Conservation (phyloP, 2,888 invertebrate species). For the Platypus cylindrus region DNA sequence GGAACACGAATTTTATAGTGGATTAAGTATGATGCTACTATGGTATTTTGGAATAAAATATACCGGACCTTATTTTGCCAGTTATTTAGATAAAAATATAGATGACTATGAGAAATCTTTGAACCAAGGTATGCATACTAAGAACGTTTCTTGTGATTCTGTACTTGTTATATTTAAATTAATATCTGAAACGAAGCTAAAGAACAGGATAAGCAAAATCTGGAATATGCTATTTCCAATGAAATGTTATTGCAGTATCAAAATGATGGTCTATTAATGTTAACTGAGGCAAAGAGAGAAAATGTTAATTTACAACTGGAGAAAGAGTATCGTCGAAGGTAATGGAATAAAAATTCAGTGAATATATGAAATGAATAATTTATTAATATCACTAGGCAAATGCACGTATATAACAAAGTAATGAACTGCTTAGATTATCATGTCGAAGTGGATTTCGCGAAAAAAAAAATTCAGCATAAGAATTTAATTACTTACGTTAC, state of each 20-base stretch:
- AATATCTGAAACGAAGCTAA: too few species aligned
- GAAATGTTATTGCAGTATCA: slow-evolving; percentile 66
- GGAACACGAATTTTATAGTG: slow-evolving; percentile 84
- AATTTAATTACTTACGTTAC: slow-evolving; percentile 87
- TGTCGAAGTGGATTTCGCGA: slow-evolving; percentile 64
- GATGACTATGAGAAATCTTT: slow-evolving; percentile 44
- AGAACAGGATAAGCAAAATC: slow-evolving; percentile 32
- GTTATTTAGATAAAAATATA: slow-evolving; percentile 57
- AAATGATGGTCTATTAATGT: slow-evolving; percentile 36
- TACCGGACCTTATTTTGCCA: slow-evolving; percentile 54
- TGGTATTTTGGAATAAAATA: slow-evolving; percentile 47
- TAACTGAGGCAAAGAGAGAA: slow-evolving; percentile 78
- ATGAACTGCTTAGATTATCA: slow-evolving; percentile 84
- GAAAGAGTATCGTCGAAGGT: slow-evolving; percentile 65
- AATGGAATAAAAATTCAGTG: neutral
- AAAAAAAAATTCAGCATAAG: slow-evolving; percentile 73
- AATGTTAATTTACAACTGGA: slow-evolving; percentile 88
- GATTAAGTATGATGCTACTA: slow-evolving; percentile 57
- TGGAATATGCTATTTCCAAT: slow-evolving; percentile 44
- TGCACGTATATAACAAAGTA: slow-evolving; percentile 47
- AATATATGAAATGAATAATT: neutral
- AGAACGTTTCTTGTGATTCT: too few species aligned
- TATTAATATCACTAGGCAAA: slow-evolving; percentile 7
- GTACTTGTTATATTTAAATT: too few species aligned
- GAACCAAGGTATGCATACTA: slow-evolving; percentile 13